These are phyloP conservation scores for Apus apus DNA, from an alignment of 2,113 vertebrate species.

Conservation along the genomic window DNA sequence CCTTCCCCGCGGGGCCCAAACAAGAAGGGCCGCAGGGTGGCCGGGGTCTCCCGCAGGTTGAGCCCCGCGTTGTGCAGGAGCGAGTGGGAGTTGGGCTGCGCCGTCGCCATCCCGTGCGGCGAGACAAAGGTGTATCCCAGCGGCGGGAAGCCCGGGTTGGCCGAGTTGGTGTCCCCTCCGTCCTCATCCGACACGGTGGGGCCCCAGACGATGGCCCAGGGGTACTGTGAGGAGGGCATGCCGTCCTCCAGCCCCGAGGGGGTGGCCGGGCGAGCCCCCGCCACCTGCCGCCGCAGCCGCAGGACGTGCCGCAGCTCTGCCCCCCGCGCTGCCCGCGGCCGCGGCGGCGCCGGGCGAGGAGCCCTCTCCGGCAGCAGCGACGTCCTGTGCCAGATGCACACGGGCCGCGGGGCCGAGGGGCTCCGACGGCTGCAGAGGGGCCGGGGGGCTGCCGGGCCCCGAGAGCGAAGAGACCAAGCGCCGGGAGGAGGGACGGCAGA, in stretches of 20 bases:
- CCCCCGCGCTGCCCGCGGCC: neutral
- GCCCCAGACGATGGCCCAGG: slow-evolving; percentile 85
- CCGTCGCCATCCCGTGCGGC: slow-evolving; percentile 76
- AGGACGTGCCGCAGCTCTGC: slow-evolving; percentile 28
- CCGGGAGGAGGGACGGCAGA: slow-evolving; percentile 56
- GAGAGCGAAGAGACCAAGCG: slow-evolving; percentile 68
- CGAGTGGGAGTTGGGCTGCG: slow-evolving; percentile 79
- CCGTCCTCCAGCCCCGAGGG: slow-evolving; percentile 81
- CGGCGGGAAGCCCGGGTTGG: slow-evolving; percentile 78
- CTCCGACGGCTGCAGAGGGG: slow-evolving; percentile 78
- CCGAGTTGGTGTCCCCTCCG: slow-evolving; percentile 77
- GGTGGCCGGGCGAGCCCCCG: slow-evolving; percentile 69
- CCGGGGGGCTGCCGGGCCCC: slow-evolving; percentile 58
- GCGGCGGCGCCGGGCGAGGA: neutral
- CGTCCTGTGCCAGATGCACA: slow-evolving; percentile 78
- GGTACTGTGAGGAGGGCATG: slow-evolving; percentile 83
- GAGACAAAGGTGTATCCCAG: slow-evolving; percentile 80
- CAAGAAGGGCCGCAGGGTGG: slow-evolving; percentile 79
- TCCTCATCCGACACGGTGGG: slow-evolving; percentile 82
- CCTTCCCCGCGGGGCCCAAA: slow-evolving; percentile 81
- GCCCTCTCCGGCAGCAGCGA: slow-evolving; percentile 68
- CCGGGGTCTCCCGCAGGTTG: slow-evolving; percentile 78
- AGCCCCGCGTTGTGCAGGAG: slow-evolving; percentile 76
- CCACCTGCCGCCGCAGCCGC: slow-evolving; percentile 72
- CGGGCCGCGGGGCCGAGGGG: slow-evolving; percentile 62